phyloP scores from a whole-genome alignment of 2,888 invertebrate species.

The Andricus quercusramuli region DNA sequence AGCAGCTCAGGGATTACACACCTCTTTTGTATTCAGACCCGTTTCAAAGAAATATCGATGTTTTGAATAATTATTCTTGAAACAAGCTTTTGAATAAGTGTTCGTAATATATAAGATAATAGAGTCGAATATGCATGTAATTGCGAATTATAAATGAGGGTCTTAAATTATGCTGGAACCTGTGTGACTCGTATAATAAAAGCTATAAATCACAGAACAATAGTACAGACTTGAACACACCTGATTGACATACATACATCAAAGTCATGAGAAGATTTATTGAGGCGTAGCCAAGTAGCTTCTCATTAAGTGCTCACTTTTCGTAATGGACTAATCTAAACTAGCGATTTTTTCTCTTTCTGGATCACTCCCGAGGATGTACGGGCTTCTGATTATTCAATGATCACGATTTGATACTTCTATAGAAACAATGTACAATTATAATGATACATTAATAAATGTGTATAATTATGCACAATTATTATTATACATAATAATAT shows the following conservation, averaged over 20 bases:
- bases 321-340: not conserved
- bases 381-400: too few relatives aligned
- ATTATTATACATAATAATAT: too few relatives aligned
- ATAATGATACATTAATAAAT: too few relatives aligned
- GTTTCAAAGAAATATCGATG: not conserved
- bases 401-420: too few relatives aligned
- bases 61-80: not conserved
- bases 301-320: slow-evolving; percentile 6
- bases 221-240: slow-evolving; percentile 27
- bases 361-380: too few relatives aligned
- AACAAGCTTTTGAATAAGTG: not conserved
- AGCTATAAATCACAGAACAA: slow-evolving; percentile 33
- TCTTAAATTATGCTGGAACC: slow-evolving; percentile 16
- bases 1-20: not conserved
- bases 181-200: slow-evolving; percentile 22
- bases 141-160: slow-evolving; percentile 36
- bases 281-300: slow-evolving; percentile 22
- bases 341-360: not conserved
- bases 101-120: not conserved
- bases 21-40: not conserved
- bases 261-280: slow-evolving; percentile 31
- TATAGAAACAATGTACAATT: too few relatives aligned
- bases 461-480: too few relatives aligned
- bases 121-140: slow-evolving; percentile 11
- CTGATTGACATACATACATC: slow-evolving; percentile 27